Percentiles rank a stretch among this genome's conserved stretches.
These are phyloP conservation scores for Papilio aristodemus DNA, from an alignment of 1,140 invertebrate genomes.

Conservation along the genomic window DNA sequence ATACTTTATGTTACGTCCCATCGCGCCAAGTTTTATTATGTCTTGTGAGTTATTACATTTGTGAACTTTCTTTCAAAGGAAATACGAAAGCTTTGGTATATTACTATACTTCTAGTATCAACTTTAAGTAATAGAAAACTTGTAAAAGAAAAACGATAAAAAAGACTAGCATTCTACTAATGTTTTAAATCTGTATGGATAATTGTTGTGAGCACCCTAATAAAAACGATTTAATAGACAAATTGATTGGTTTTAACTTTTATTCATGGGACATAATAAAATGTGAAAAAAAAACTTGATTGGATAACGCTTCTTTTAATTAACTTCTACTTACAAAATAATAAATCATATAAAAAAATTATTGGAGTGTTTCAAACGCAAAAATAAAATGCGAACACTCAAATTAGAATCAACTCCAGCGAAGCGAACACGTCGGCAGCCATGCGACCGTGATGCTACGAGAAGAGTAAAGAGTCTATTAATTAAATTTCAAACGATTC, in stretches of 20 bases:
- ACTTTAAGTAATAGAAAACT: too few relatives aligned
- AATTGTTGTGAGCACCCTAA: not conserved
- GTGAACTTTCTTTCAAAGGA: not conserved
- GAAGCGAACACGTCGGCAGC: not conserved
- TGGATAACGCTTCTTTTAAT: not conserved
- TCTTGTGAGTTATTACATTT: not conserved
- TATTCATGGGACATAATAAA: not conserved
- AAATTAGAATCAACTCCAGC: not conserved
- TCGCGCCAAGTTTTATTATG: not conserved
- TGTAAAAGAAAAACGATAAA: too few relatives aligned
- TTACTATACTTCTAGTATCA: too few relatives aligned
- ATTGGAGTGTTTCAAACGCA: not conserved
- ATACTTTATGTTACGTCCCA: slow-evolving; percentile 3
- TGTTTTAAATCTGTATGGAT: too few relatives aligned
- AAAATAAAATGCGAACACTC: not conserved
- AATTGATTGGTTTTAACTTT: not conserved
- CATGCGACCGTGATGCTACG: not conserved
- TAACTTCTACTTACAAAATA: not conserved
- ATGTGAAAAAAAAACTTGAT: not conserved
- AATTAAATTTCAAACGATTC: slow-evolving; percentile 5
- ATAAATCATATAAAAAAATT: too few relatives aligned
- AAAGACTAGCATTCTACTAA: too few relatives aligned
- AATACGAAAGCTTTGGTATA: not conserved
- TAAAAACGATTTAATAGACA: not conserved
- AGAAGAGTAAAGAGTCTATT: not conserved